A percentile compares a stretch with the other conserved stretches of the same genome.
These are phyloP conservation scores for Brenthis daphne DNA, from an alignment of 2,888 invertebrate genomes.

Conservation along the genomic window DNA sequence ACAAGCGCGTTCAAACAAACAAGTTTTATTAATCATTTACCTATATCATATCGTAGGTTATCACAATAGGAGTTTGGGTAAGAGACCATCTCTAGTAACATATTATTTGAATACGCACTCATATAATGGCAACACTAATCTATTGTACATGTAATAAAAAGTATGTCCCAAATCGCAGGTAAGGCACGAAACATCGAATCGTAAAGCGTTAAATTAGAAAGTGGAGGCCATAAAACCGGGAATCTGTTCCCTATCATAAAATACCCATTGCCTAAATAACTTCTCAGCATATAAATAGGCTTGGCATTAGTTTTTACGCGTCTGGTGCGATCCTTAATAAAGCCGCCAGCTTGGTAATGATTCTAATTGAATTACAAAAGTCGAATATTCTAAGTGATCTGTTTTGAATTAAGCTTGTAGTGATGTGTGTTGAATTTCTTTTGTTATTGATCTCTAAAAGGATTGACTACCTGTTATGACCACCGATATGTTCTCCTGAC, in stretches of 20 bases:
- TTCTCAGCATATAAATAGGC: constrained; percentile 43
- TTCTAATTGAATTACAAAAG: constrained; percentile 19
- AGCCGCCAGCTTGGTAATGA: not conserved
- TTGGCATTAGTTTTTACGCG: constrained; percentile 37
- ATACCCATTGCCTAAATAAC: constrained; percentile 45
- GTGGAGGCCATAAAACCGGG: constrained; percentile 46
- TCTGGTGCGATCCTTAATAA: constrained; percentile 7
- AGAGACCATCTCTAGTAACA: too few relatives aligned
- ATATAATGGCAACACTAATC: too few relatives aligned
- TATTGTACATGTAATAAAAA: too few relatives aligned
- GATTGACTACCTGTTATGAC: too few relatives aligned
- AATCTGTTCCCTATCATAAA: constrained; percentile 49
- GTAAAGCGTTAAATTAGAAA: constrained; percentile 45
- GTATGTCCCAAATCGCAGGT: constrained; percentile 9
- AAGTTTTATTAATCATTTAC: too few relatives aligned
- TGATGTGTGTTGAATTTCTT: not conserved
- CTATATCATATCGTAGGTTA: too few relatives aligned
- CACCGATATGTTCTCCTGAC: too few relatives aligned
- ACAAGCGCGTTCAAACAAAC: too few relatives aligned
- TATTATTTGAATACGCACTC: too few relatives aligned
- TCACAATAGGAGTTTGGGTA: too few relatives aligned
- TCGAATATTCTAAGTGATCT: constrained; percentile 10
- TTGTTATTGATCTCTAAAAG: too few relatives aligned
- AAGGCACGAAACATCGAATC: constrained; percentile 35
- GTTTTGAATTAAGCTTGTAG: constrained; percentile 4